Evolutionary conservation across 2,113 vertebrate species (phyloP), one percentile per base, ranked within the genome.

Genomic region (Ictidomys tridecemlineatus): DNA sequence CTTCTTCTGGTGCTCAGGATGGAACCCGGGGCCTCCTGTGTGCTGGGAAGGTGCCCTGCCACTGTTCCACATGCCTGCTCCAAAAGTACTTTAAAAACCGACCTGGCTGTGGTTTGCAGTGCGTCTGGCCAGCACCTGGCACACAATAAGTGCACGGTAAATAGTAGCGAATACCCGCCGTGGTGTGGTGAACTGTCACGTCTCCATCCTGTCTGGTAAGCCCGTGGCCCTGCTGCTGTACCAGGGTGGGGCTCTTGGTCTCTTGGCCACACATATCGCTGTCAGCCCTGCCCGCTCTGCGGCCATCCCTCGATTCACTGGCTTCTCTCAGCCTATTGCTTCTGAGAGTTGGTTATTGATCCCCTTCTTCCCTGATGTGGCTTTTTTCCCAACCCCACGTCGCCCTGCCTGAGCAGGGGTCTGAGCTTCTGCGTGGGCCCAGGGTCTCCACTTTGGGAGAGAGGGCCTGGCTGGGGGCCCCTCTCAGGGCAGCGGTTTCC

Each of bases 141-240:
- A 85, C 18, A 53, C 65, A 32, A 18, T 14, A 53, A 63, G 42
- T 7, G 0, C 30, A 30, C 34, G 12, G 5, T 4, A 77, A n/a
- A 2, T 16, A 14, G 30, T 17, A n/a, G 51, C 30, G 24, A 3
- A 8, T 5, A 2, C 8, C 0, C 28, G n/a, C 51, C 70, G n/a
- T 39, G 51, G 2, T 13, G 6, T 17, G 42, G 42, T 17, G 28
- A 89, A 26, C 0, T 0, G 51, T 24, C 42, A 8, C 12, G 11
- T 67, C 28, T 37, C 17, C 4, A 6, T 32, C 17, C 20, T 34
- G 34, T 65, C 32, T 28, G 32, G 8, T 51, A 30, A 37, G 37
- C 22, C 42, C 53, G 48, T 16, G 11, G 37, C 51, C 28, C 39
- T 26, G 42, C 20, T 32, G 14, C 28, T 7, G 4, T 5, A n/a